Conservation (phyloP, 2,113 vertebrate genomes). For the Aspiorhynchus laticeps region DNA sequence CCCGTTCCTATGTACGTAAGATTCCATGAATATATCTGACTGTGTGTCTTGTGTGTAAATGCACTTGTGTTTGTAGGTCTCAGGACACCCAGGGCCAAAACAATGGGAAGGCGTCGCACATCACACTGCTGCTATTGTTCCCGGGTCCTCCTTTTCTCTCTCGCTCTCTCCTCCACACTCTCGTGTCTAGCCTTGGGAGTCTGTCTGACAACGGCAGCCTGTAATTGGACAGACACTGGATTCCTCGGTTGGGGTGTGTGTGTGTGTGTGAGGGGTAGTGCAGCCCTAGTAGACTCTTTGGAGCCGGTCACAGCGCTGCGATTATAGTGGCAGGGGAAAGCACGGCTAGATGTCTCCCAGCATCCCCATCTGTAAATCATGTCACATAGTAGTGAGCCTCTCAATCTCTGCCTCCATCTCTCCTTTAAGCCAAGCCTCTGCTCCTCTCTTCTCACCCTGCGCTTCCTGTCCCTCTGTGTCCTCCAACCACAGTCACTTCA, state of each 20-base stretch:
- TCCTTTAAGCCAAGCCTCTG: slow-evolving; percentile 11
- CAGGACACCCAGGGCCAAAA: slow-evolving; percentile 37
- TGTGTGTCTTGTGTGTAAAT: slow-evolving; percentile 27
- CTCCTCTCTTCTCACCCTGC: slow-evolving; percentile 20
- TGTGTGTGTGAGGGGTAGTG: slow-evolving; percentile 55
- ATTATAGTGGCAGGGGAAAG: slow-evolving; percentile 75
- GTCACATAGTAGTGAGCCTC: slow-evolving; percentile 63
- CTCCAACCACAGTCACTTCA: slow-evolving; percentile 11
- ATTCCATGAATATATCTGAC: slow-evolving; percentile 8
- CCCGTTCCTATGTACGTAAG: background rate
- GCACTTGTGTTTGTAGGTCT: slow-evolving; percentile 35
- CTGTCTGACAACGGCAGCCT: slow-evolving; percentile 45
- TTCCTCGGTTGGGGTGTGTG: slow-evolving; percentile 47
- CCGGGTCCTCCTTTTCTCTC: slow-evolving; percentile 39
- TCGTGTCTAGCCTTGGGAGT: slow-evolving; percentile 39
- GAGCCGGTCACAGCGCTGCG: slow-evolving; percentile 70
- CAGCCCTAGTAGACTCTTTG: slow-evolving; percentile 68
- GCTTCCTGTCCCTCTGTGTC: slow-evolving; percentile 6
- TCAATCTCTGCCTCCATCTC: slow-evolving; percentile 61
- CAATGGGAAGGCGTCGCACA: slow-evolving; percentile 22
- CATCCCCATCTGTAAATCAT: slow-evolving; percentile 73
- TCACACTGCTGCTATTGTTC: slow-evolving; percentile 54
- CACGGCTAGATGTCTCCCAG: slow-evolving; percentile 66
- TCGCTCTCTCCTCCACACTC: slow-evolving; percentile 6
- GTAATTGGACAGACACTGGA: slow-evolving; percentile 54